phyloP scores from a whole-genome alignment of 1,140 invertebrate genomes.

The Drosophila rufa region DNA sequence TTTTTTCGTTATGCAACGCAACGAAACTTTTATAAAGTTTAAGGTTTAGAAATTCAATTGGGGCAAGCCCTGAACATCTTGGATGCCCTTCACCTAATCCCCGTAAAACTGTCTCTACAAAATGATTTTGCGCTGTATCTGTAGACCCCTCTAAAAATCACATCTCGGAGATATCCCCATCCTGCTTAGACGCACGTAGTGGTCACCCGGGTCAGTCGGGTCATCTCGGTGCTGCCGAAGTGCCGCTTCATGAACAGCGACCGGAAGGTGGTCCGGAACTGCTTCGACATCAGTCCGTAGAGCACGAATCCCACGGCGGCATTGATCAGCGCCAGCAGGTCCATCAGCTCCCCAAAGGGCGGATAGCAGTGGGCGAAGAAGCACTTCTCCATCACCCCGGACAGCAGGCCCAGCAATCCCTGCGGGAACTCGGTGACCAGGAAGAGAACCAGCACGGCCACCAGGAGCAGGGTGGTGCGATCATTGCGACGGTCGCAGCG shows the following conservation, averaged over 20 bases:
- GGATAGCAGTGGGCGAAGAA: slow-evolving; percentile 91
- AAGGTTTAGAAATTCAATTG: slow-evolving; percentile 54
- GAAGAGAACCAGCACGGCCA: slow-evolving; percentile 94
- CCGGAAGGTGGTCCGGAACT: slow-evolving; percentile 95
- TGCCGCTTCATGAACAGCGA: slow-evolving; percentile 88
- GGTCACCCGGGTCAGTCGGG: slow-evolving; percentile 82
- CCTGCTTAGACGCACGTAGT: slow-evolving; percentile 86
- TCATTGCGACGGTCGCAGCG: slow-evolving; percentile 91
- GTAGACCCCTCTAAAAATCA: slow-evolving; percentile 17
- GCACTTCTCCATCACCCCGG: slow-evolving; percentile 89
- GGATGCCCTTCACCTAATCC: slow-evolving; percentile 24
- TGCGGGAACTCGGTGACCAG: slow-evolving; percentile 95
- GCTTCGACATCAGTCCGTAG: slow-evolving; percentile 97
- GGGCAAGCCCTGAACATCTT: slow-evolving; percentile 19
- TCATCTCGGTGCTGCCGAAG: slow-evolving; percentile 85
- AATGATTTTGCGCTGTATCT: slow-evolving; percentile 5
- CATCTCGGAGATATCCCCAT: slow-evolving; percentile 36
- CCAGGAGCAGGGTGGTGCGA: slow-evolving; percentile 95
- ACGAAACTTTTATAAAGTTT: slow-evolving; percentile 71
- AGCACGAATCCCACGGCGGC: slow-evolving; percentile 97
- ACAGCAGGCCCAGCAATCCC: slow-evolving; percentile 90
- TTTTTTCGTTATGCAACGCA: slow-evolving; percentile 30
- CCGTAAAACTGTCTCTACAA: slow-evolving; percentile 14
- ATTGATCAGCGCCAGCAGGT: slow-evolving; percentile 95
- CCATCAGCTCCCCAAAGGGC: slow-evolving; percentile 95